Evolutionary conservation across 2,888 invertebrate genomes (phyloP).

Genomic region (Flexamia atlantica): DNA sequence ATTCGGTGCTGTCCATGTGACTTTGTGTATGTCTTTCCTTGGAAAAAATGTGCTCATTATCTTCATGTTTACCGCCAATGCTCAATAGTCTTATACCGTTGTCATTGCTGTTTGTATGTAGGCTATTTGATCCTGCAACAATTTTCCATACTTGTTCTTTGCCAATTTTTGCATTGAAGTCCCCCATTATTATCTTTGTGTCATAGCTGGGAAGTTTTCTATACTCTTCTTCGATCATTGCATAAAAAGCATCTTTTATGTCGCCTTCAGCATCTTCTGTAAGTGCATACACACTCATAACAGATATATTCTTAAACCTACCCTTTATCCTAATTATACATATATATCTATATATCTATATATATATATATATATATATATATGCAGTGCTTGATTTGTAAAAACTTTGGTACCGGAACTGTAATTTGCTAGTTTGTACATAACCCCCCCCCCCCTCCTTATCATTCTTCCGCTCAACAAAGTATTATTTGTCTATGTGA

Average conservation of each 20-base stretch:
- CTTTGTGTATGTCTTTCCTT: slow-evolving; percentile 64
- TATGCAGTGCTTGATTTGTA: too few relatives aligned
- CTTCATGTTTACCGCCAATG: slow-evolving; percentile 51
- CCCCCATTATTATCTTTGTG: slow-evolving; percentile 62
- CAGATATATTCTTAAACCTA: slow-evolving; percentile 47
- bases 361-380: too few relatives aligned
- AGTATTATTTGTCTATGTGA: too few relatives aligned
- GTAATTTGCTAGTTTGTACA: too few relatives aligned
- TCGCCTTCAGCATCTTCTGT: slow-evolving; percentile 55
- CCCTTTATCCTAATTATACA: too few relatives aligned
- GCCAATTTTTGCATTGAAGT: slow-evolving; percentile 65
- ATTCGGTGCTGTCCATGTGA: slow-evolving; percentile 65
- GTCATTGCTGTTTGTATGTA: slow-evolving; percentile 61
- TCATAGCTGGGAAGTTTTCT: slow-evolving; percentile 52
- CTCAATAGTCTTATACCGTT: slow-evolving; percentile 61
- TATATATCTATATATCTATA: too few relatives aligned
- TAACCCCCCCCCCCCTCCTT: too few relatives aligned
- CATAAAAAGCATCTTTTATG: slow-evolving; percentile 58
- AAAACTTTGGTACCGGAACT: too few relatives aligned
- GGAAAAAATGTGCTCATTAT: slow-evolving; percentile 63
- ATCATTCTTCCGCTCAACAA: too few relatives aligned
- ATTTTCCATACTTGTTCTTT: slow-evolving; percentile 60
- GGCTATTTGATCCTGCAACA: slow-evolving; percentile 60
- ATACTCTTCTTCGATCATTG: not conserved
- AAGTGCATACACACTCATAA: slow-evolving; percentile 60